These are phyloP conservation scores for Nesoenas mayeri DNA, from an alignment of 2,113 vertebrate genomes.

Conservation along the genomic window DNA sequence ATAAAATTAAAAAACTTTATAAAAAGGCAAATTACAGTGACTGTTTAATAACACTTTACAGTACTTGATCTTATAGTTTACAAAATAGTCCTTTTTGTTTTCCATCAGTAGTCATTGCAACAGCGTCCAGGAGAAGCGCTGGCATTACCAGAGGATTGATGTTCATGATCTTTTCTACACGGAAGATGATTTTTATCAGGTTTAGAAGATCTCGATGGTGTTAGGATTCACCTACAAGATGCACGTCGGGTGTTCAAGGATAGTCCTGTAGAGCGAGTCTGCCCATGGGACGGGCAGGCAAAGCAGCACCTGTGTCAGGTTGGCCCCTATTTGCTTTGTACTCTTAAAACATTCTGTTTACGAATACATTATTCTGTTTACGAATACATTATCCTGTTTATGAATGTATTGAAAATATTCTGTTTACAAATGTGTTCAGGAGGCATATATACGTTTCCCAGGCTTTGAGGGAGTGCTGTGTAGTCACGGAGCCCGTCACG, in stretches of 20 bases:
- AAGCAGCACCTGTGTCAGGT: background rate
- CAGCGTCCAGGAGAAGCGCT: background rate
- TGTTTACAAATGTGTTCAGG: background rate
- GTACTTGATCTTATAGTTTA: background rate
- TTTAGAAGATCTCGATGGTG: background rate
- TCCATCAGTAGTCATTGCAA: background rate
- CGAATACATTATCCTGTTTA: background rate
- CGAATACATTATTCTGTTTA: background rate
- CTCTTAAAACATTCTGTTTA: background rate
- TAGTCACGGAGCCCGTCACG: fast-evolving
- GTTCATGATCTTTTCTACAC: background rate
- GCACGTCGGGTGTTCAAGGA: background rate
- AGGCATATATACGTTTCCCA: background rate
- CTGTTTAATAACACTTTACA: background rate
- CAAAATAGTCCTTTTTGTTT: background rate
- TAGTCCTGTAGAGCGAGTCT: background rate
- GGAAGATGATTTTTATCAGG: background rate
- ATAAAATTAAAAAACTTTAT: background rate
- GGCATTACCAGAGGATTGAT: background rate
- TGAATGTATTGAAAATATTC: background rate
- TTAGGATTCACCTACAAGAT: background rate
- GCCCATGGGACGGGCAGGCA: background rate
- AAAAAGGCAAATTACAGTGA: background rate
- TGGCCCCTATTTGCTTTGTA: background rate
- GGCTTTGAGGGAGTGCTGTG: background rate